These are phyloP conservation scores for Scatophagus argus DNA, from an alignment of 2,113 vertebrate genomes.

Conservation along the genomic window DNA sequence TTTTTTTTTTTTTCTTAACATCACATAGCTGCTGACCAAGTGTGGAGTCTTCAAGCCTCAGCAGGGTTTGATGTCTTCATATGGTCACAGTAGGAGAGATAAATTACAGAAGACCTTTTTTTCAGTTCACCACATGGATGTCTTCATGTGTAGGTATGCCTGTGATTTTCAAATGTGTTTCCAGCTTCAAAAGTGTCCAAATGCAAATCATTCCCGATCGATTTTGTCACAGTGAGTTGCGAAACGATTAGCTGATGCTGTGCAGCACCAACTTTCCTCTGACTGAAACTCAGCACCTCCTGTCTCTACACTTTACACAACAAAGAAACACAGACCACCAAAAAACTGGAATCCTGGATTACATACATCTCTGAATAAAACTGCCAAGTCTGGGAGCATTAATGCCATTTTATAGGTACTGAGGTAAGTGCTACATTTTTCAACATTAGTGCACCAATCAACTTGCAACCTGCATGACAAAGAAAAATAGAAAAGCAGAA, in stretches of 20 bases:
- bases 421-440: background rate
- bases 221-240: conserved; percentile 6
- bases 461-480: background rate
- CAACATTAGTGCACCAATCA: background rate
- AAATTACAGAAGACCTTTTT: conserved; percentile 36
- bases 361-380: background rate
- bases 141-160: conserved; percentile 38
- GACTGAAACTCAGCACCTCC: conserved; percentile 12
- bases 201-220: conserved; percentile 33
- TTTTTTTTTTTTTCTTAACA: conserved; percentile 50
- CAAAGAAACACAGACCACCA: background rate
- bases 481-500: conserved; percentile 17
- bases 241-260: background rate
- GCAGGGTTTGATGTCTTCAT: conserved; percentile 73
- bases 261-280: background rate
- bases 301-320: background rate
- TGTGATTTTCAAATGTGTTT: conserved; percentile 46
- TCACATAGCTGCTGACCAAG: conserved; percentile 41
- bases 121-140: conserved; percentile 57
- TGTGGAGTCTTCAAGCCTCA: conserved; percentile 17
- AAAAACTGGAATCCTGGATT: background rate
- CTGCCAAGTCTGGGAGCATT: background rate
- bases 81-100: conserved; percentile 58
- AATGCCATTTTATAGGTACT: background rate
- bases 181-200: conserved; percentile 24